These are phyloP conservation scores for Ciona savignyi DNA, from an alignment of 23 tunicate genomes.

Conservation along the genomic window DNA sequence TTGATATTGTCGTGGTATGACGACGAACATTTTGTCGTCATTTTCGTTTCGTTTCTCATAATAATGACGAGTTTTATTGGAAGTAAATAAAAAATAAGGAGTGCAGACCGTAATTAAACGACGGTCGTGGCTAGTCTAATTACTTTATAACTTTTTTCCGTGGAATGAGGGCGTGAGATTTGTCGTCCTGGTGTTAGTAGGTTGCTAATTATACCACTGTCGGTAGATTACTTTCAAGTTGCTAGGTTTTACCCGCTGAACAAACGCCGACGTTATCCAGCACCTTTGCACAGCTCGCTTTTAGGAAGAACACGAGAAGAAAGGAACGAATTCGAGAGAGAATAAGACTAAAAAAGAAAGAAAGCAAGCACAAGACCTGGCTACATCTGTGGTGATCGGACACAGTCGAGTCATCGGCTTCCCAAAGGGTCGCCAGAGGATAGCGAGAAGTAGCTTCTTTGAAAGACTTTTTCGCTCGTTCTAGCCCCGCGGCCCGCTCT, in stretches of 20 bases:
- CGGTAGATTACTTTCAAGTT: background rate
- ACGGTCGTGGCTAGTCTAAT: background rate
- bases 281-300: background rate
- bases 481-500: constrained; percentile 6
- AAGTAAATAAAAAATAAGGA: no score
- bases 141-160: background rate
- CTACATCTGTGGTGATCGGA: background rate
- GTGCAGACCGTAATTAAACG: no score
- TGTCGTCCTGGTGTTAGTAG: background rate
- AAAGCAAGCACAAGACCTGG: background rate
- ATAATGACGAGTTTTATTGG: no score
- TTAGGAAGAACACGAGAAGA: background rate
- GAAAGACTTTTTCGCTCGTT: constrained; percentile 4
- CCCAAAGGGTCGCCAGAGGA: constrained; percentile 12
- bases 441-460: background rate
- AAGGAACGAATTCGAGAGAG: background rate
- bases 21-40: no score
- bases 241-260: background rate
- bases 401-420: constrained; percentile 6
- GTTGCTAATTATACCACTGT: background rate
- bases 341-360: background rate
- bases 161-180: background rate
- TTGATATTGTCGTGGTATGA: no score
- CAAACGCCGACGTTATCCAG: no score
- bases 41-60: no score